A percentile compares a stretch with the other conserved stretches of the same genome.
Evolutionary conservation across 1,140 invertebrate species (phyloP).

Genomic region (Caerostris extrusa): DNA sequence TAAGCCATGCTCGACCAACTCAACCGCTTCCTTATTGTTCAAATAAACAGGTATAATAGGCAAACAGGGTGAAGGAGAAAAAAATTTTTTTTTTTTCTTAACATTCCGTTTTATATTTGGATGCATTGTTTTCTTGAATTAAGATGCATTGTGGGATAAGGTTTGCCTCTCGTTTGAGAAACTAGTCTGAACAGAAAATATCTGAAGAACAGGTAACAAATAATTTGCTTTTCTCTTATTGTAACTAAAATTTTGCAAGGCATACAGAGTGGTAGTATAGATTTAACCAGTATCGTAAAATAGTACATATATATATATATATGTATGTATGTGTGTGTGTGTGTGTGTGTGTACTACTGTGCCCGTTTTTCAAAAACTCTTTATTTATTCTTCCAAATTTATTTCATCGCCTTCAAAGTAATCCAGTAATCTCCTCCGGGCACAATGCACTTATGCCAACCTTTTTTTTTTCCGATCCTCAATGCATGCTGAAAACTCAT

Average conservation of each 20-base stretch:
- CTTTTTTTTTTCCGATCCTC: no score
- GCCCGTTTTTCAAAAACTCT: no score
- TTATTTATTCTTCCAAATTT: no score
- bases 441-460: no score
- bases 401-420: no score
- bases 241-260: not conserved
- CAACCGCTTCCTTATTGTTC: conserved; percentile 4
- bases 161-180: not conserved
- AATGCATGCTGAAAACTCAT: no score
- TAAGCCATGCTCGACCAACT: conserved; percentile 10
- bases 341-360: no score
- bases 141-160: no score
- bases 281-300: no score
- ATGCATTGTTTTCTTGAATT: not conserved
- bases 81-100: not conserved
- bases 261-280: not conserved
- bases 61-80: not conserved
- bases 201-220: not conserved
- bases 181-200: not conserved
- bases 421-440: no score
- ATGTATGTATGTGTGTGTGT: no score
- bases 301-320: no score
- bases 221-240: not conserved
- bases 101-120: not conserved
- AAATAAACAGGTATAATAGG: not conserved